Conservation (phyloP, 2,888 invertebrate species). For the Tetranychus piercei region DNA sequence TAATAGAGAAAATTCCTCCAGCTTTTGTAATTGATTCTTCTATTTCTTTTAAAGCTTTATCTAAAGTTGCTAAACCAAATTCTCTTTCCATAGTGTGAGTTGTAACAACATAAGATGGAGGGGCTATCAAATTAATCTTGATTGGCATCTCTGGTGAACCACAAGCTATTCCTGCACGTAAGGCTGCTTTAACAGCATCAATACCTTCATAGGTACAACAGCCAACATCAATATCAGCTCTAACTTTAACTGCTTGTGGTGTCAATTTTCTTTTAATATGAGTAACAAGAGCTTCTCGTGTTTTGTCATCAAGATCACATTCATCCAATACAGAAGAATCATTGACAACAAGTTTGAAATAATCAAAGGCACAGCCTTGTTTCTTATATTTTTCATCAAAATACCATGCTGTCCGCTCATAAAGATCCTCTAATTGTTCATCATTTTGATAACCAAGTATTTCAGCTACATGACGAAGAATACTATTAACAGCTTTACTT, state of each 20-base stretch:
- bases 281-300: constrained; percentile 71
- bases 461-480: constrained; percentile 89
- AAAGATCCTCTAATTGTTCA: constrained; percentile 80
- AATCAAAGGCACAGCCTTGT: constrained; percentile 88
- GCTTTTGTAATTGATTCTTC: constrained; percentile 53
- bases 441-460: constrained; percentile 73
- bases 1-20: constrained; percentile 80
- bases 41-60: constrained; percentile 72
- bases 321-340: constrained; percentile 87
- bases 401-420: constrained; percentile 89
- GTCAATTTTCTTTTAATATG: constrained; percentile 91
- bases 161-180: constrained; percentile 68
- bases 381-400: constrained; percentile 93
- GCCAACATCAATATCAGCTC: constrained; percentile 74
- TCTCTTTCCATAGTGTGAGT: constrained; percentile 90
- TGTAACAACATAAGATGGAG: constrained; percentile 94
- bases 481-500: constrained; percentile 85
- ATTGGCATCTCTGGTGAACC: constrained; percentile 87
- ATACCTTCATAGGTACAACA: constrained; percentile 96
- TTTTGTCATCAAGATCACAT: constrained; percentile 76
- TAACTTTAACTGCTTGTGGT: constrained; percentile 87
- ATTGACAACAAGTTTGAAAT: constrained; percentile 90
- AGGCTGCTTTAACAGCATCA: constrained; percentile 80
- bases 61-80: constrained; percentile 73
- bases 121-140: constrained; percentile 95